Base-by-base conservation (phyloP, 1,140 invertebrate species). In the Neelides sp. region DNA sequence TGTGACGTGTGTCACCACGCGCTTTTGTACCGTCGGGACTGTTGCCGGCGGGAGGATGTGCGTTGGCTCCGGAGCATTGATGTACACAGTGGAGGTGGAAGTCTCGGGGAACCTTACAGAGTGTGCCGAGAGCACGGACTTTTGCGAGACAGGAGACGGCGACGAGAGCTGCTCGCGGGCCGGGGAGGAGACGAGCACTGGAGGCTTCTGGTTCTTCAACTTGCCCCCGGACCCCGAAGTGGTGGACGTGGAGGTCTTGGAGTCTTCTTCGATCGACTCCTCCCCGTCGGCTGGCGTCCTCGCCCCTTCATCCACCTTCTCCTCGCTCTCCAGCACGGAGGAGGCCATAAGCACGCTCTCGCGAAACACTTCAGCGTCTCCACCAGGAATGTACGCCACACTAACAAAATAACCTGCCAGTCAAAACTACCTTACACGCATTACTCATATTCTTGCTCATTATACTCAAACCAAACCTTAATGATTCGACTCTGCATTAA, bases 331-430 rank as follows among this genome's bases (percentile, higher is more conserved):
- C 57, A 62, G 50, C 57, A 66, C 56, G 34, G 56, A 59, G 28
- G 63, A 55, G 40, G 63, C 58, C 54, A 69, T 64, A 41, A 70
- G 48, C 35, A 61, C 46, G 32, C 68, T 57, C 43, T 69, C 69
- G 35, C 63, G 62, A 58, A 69, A 65, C 27, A 65, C 58, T 56
- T 68, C 66, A 47, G 72, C 75, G 66, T 77, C 75, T 41, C 66
- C 61, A 24, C 64, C 65, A 28, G 72, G 68, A 53, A 77, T 74
- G 61, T 76, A 77, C 7, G 67, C 66, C 41, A 77, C 66, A 61
- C 75, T 77, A 61, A 20, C 69, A 67, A 40, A 32, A 48, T 48
- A 56, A 48, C 7, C n/a, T n/a, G n/a, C n/a, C n/a, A n/a, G n/a
- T n/a, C n/a, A n/a, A n/a, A n/a, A n/a, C n/a, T n/a, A n/a, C n/a